Base-by-base conservation (phyloP, 1,140 invertebrate species). In the Drosophila truncata region DNA sequence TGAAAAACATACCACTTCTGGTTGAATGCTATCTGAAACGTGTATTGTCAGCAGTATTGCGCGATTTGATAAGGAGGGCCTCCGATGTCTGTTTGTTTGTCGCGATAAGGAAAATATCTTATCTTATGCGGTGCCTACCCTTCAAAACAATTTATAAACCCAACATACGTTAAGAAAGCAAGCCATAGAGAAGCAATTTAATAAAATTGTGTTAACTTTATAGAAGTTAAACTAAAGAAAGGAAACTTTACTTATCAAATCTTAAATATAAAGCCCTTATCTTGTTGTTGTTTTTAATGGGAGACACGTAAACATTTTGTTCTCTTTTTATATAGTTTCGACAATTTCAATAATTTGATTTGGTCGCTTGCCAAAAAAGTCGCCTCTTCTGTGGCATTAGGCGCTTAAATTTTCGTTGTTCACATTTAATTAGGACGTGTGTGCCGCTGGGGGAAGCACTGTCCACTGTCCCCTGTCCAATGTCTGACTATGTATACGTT, bases 281-380 rank as follows among this genome's bases (percentile, higher is more conserved):
- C 10, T 37, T 25, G 8, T 29, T 25, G 8, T 29, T 44, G 23
- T 18, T 44, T 61, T 25, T 20, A 60, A n/a, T 25, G 14, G 23
- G 16, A 25, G 31, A 18, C 4, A 61, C 41, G 20, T 39, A 55
- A 37, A 57, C 11, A 46, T 39, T 20, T 33, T 66, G 8, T 23
- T 46, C 11, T 29, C 11, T 29, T 37, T 37, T 60, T 47, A 72
- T 50, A 59, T 20, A 33, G 35, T 49, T 37, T 59, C 20, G 65
- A 35, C 69, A 71, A 71, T 78, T 81, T 66, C 16, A 76, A 65
- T 69, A 73, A 80, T 87, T 88, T 83, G 49, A 88, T 87, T 87
- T 88, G 84, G 85, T 80, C 46, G 62, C 69, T 60, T 80, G 78
- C 84, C 84, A 88, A 84, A 78, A 78, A 70, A 64, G 77, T 64